These are phyloP conservation scores for Gymnoscopelus microlampas DNA, from an alignment of 2,797 vertebrate species.

Conservation along the genomic window DNA sequence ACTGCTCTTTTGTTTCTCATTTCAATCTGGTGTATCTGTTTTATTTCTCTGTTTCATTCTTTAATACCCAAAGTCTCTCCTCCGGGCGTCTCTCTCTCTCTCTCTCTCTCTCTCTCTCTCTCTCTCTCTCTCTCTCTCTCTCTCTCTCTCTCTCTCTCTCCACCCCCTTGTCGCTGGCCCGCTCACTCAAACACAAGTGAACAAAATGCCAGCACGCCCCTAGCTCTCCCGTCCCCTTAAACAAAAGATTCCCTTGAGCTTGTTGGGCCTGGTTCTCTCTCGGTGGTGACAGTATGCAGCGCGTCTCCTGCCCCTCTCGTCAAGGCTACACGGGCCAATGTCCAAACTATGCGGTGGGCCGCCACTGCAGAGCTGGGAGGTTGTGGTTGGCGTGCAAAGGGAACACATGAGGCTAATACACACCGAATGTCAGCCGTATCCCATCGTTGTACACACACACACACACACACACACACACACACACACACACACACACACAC, in stretches of 20 bases:
- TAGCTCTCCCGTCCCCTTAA: constrained; percentile 9
- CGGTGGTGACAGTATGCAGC: constrained; percentile 40
- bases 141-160: background rate
- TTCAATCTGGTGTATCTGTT: no score
- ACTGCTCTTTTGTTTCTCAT: no score
- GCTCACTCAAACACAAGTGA: background rate
- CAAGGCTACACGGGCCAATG: constrained; percentile 48
- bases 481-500: no score
- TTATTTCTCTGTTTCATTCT: background rate
- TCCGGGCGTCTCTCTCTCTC: background rate
- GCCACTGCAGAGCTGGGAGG: constrained; percentile 23
- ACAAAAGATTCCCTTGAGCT: constrained; percentile 30
- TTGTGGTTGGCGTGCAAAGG: constrained; percentile 21
- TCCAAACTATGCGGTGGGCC: constrained; percentile 60
- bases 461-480: no score
- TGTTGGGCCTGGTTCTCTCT: constrained; percentile 23
- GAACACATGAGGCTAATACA: constrained; percentile 57
- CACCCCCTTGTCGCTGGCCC: background rate
- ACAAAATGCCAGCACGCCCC: constrained; percentile 9
- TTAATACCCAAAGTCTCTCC: no score
- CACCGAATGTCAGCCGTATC: constrained; percentile 57
- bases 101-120: background rate
- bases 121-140: background rate
- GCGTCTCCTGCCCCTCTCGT: constrained; percentile 25
- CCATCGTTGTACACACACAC: constrained; percentile 2